These are phyloP conservation scores for Thunnus albacares DNA, from an alignment of 2,797 vertebrate species.

Conservation along the genomic window DNA sequence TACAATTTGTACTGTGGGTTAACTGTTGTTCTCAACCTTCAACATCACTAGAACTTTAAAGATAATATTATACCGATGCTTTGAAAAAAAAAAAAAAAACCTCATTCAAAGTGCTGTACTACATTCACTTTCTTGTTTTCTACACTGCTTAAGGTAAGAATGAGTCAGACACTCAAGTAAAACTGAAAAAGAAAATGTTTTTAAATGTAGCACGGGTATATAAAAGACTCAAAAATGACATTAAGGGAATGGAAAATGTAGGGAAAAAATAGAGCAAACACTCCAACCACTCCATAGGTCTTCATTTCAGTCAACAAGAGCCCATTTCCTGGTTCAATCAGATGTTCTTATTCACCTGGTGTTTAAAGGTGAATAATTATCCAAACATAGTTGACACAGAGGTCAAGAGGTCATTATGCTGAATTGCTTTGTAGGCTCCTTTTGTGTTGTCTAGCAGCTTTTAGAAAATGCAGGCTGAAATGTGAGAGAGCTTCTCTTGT, in stretches of 20 bases:
- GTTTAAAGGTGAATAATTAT: constrained; percentile 65
- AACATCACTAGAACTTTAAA: neutral
- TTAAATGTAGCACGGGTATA: constrained; percentile 9
- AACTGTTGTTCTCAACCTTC: neutral
- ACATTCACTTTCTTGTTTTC: constrained; percentile 8
- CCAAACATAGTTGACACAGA: constrained; percentile 65
- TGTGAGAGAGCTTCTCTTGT: constrained; percentile 49
- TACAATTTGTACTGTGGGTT: neutral
- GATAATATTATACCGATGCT: neutral
- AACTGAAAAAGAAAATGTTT: neutral
- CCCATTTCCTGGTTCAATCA: constrained; percentile 34
- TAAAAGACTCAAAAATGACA: neutral
- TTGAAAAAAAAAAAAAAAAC: neutral
- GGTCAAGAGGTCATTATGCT: constrained; percentile 59
- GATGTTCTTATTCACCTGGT: constrained; percentile 37
- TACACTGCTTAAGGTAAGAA: neutral
- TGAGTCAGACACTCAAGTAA: neutral
- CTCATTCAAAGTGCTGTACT: neutral
- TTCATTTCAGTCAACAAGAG: constrained; percentile 21
- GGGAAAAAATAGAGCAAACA: constrained; percentile 30
- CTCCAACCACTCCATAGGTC: neutral
- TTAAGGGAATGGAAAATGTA: constrained; percentile 20
- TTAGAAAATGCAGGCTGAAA: constrained; percentile 55
- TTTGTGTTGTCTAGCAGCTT: constrained; percentile 58
- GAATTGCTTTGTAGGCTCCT: constrained; percentile 57